These are phyloP conservation scores for Liolophura sinensis DNA, from an alignment of 1,140 invertebrate species.

Conservation along the genomic window DNA sequence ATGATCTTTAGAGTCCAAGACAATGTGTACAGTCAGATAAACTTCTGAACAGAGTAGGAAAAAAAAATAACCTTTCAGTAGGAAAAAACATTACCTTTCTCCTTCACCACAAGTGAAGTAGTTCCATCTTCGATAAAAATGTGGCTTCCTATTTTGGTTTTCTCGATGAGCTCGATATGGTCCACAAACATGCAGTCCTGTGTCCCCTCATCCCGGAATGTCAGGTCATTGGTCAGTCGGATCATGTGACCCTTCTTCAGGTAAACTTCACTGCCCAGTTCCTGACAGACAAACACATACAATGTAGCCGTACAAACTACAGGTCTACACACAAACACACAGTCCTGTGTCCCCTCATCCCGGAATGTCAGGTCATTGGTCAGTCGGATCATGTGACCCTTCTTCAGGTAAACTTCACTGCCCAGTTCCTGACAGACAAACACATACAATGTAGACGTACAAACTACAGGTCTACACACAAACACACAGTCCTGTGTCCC, in stretches of 20 bases:
- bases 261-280: constrained; percentile 76
- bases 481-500: constrained; percentile 75
- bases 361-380: constrained; percentile 79
- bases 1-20: too few species aligned
- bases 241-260: constrained; percentile 83
- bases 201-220: constrained; percentile 78
- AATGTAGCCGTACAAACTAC: background rate
- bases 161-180: constrained; percentile 72
- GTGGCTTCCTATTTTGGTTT: constrained; percentile 13
- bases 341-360: constrained; percentile 76
- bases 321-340: constrained; percentile 69
- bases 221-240: constrained; percentile 83
- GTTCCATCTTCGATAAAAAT: constrained; percentile 34
- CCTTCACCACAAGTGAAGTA: constrained; percentile 22
- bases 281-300: constrained; percentile 21
- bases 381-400: constrained; percentile 82
- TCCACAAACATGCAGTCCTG: constrained; percentile 75
- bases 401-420: constrained; percentile 86
- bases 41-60: too few species aligned
- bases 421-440: constrained; percentile 29
- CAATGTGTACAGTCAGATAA: too few species aligned
- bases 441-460: constrained; percentile 1
- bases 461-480: constrained; percentile 54
- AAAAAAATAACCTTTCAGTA: too few species aligned
- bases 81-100: constrained; percentile 21